Evolutionary conservation across 2,797 vertebrate genomes (phyloP), one percentile per base, ranked within the genome.

Genomic region (Ibycter americanus): DNA sequence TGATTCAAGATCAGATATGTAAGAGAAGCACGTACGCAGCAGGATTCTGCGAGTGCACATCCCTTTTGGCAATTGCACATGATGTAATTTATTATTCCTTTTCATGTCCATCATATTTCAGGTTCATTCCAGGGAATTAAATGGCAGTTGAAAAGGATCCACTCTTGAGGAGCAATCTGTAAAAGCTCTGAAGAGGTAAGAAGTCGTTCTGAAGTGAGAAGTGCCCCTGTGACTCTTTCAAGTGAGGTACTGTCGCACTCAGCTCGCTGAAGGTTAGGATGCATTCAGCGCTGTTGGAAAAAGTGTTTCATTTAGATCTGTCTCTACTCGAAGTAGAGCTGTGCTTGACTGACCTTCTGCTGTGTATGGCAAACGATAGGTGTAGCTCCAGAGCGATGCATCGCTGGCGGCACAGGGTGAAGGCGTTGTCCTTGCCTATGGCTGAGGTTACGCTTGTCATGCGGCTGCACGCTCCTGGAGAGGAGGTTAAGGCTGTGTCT

Each of bases 341-440:
- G 38, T 47, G 54, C 86, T 79, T 47, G 38, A 18, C 83, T 52
- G 83, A 29, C 66, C 52, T 61, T 13, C 62, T 21, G 36, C 46
- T 26, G 61, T 1, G 9, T 32, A 18, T 32, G 80, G 62, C 16
- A 17, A 23, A 12, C 0, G 1, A 6, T 13, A 49, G 72, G 32
- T 23, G 47, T 40, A 66, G 52, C 87, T 79, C 23, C 6, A 5
- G 70, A 13, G 42, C 1, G 22, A 16, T 11, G 46, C 58, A 7
- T 44, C 1, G 1, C 51, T 42, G 8, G 56, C 0, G 4, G 65
- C 72, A 14, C 7, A 1, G 42, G 9, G 17, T 15, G 61, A 55
- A 63, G 70, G 51, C 55, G 26, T 25, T 0, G 3, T 34, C 54
- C 68, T 59, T 47, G 49, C 62, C 49, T 8, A 0, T 15, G 32